Evolutionary conservation across 2,113 vertebrate species (phyloP), one percentile per base, ranked within the genome.

Genomic region (Helogale parvula): DNA sequence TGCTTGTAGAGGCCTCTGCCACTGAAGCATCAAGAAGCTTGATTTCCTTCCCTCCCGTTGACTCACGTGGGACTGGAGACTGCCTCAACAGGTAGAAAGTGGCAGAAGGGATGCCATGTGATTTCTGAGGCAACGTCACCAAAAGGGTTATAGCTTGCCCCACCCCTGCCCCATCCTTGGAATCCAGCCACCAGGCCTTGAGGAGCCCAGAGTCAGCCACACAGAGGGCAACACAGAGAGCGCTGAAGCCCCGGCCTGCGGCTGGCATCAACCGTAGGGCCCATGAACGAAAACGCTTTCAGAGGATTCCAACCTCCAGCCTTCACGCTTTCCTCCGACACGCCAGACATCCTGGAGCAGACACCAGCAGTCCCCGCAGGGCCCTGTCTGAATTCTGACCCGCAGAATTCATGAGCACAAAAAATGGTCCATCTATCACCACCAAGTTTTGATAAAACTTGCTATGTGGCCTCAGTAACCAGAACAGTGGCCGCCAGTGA

Each of bases 81-180:
- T 2, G 15, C n/a, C 85, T 89, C 50, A 7, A 12, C 38, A 10
- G 0, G 27, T 0, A 45, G 50, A 52, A 76, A 33, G 65, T 27
- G 27, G n/a, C 0, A 1, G 60, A 11, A 69, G 52, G 2, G 5
- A 17, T 0, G 0, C 7, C 0, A 3, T 0, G 69, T 6, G 19
- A 45, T 41, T 45, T 92, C 38, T 0, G 1, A 90, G 66, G 21
- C 27, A 23, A 4, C 19, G 33, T 71, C 52, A 31, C n/a, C 15
- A 89, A 25, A 71, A 86, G 50, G 3, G 45, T 5, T 27, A 19
- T 4, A 88, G 35, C 69, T 54, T 60, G 57, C 9, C 0, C 29
- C 9, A 2, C 15, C 52, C 38, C 47, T 14, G 29, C 25, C 45
- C 27, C 8, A 15, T 29, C 52, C 80, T 57, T 33, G 52, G 68